Conservation (phyloP, 2,113 vertebrate species). For the Halichoerus grypus region DNA sequence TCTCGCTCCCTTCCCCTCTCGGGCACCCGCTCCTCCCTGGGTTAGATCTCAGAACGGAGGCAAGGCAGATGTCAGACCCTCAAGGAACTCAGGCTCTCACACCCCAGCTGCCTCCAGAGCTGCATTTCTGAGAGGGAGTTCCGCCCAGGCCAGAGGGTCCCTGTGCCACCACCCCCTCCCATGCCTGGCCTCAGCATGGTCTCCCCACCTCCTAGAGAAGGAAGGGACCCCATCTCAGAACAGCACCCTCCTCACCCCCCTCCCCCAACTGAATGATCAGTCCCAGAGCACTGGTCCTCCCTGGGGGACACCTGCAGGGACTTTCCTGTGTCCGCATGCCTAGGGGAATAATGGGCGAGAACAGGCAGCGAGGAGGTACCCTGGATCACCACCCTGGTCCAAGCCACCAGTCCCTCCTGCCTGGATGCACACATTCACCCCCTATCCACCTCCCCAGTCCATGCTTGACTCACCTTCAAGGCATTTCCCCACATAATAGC, state of each 20-base stretch:
- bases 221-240: neutral
- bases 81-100: rapidly evolving
- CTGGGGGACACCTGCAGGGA: too few relatives aligned
- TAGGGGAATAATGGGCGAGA: neutral
- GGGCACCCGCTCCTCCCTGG: neutral
- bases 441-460: neutral
- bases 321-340: neutral
- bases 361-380: neutral
- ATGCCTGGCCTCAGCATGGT: neutral
- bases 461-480: neutral
- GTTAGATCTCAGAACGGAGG: neutral
- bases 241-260: neutral
- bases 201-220: neutral
- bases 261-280: rapidly evolving
- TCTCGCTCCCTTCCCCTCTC: neutral
- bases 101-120: neutral
- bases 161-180: neutral
- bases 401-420: neutral
- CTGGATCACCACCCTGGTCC: neutral
- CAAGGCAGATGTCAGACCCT: neutral
- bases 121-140: neutral
- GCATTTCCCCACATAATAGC: neutral
- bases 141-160: neutral
- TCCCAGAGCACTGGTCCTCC: neutral
- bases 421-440: neutral